These are phyloP conservation scores for Neotoxoptera formosana DNA, from an alignment of 1,140 invertebrate genomes.

Conservation along the genomic window DNA sequence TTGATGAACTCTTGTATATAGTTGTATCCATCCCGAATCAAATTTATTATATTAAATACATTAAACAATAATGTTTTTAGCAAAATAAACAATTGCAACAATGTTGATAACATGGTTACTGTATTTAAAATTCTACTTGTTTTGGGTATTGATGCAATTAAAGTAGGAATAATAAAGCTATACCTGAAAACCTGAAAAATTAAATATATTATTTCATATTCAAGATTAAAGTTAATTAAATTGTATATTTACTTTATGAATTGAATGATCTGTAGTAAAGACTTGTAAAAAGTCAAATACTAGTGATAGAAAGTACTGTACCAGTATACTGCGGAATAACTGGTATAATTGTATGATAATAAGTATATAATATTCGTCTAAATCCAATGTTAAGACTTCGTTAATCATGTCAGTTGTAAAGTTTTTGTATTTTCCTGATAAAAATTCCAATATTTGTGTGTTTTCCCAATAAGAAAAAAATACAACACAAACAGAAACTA, in stretches of 20 bases:
- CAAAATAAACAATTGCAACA: slow-evolving; percentile 75
- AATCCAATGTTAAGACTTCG: slow-evolving; percentile 73
- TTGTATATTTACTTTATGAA: slow-evolving; percentile 70
- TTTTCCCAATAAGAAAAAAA: slow-evolving; percentile 86
- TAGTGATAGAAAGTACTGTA: slow-evolving; percentile 73
- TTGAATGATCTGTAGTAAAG: slow-evolving; percentile 61
- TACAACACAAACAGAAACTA: slow-evolving; percentile 80
- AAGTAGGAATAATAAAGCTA: slow-evolving; percentile 76
- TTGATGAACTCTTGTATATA: slow-evolving; percentile 74
- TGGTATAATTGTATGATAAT: background rate
- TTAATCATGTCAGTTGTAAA: slow-evolving; percentile 70
- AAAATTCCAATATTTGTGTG: slow-evolving; percentile 72
- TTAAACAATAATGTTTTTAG: slow-evolving; percentile 77
- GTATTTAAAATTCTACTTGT: slow-evolving; percentile 71
- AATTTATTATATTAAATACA: slow-evolving; percentile 71
- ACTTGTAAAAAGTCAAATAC: slow-evolving; percentile 73
- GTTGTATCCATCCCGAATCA: slow-evolving; percentile 74
- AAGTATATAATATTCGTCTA: slow-evolving; percentile 65
- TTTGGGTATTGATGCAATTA: slow-evolving; percentile 74
- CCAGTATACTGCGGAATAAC: slow-evolving; percentile 74
- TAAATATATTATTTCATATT: background rate
- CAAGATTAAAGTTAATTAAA: background rate
- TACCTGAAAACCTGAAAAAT: slow-evolving; percentile 73
- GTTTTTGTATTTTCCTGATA: slow-evolving; percentile 64
- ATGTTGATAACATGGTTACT: slow-evolving; percentile 73